Conservation (phyloP, 2,113 vertebrate genomes). For the Parotia lawesii region DNA sequence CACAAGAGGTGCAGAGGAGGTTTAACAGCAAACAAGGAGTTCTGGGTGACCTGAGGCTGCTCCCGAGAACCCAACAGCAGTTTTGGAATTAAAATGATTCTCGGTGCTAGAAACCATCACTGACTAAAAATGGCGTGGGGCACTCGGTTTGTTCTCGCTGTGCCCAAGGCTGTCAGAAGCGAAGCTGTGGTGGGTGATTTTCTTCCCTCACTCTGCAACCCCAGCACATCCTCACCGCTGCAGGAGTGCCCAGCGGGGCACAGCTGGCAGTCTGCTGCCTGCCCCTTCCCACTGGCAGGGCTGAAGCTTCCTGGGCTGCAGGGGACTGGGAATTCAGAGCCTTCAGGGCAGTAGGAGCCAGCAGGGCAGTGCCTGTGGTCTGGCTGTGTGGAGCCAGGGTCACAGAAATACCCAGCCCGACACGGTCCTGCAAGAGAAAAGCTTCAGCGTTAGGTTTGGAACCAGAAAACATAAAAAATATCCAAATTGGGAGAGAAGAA, state of each 20-base stretch:
- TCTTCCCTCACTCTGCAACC: background rate
- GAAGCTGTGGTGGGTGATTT: background rate
- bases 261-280: conserved; percentile 68
- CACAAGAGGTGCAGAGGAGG: background rate
- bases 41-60: background rate
- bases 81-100: background rate
- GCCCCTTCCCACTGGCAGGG: conserved; percentile 57
- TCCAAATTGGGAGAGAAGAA: too few relatives aligned
- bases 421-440: conserved; percentile 59
- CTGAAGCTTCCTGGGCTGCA: conserved; percentile 78
- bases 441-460: background rate
- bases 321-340: conserved; percentile 64
- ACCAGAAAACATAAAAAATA: background rate
- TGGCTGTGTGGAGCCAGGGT: conserved; percentile 65
- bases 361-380: conserved; percentile 71
- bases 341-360: conserved; percentile 78
- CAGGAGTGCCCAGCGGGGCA: conserved; percentile 78
- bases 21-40: background rate
- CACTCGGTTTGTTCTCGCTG: background rate
- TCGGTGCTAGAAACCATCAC: fast-evolving
- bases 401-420: conserved; percentile 70
- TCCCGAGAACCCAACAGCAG: fast-evolving
- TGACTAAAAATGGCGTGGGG: background rate
- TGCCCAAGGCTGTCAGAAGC: background rate
- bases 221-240: conserved; percentile 37